Conservation (phyloP, 2,113 vertebrate genomes). For the zebrafish (Danio rerio) region GRCz12tu NC_133196.1:38279001-38279500, state of each 20-base stretch:
- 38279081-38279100: conserved; percentile 57
- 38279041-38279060: conserved; percentile 40
- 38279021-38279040: conserved; percentile 37
- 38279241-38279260: conserved; percentile 52
- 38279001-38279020: conserved; percentile 32
- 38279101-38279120: conserved; percentile 51
- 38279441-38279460: conserved; percentile 71
- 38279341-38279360: background rate
- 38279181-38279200: conserved; percentile 59
- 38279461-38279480: conserved; percentile 85
- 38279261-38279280: conserved; percentile 47
- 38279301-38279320: conserved; percentile 22
- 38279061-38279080: conserved; percentile 48
- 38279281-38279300: conserved; percentile 29
- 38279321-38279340: background rate
- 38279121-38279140: conserved; percentile 33
- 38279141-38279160: conserved; percentile 2
- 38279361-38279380: background rate
- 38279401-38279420: conserved; percentile 57
- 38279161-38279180: conserved; percentile 26
- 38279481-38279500: conserved; percentile 80
- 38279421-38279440: conserved; percentile 73
- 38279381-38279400: conserved; percentile 51
- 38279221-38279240: background rate
- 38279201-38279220: conserved; percentile 47